Evolutionary conservation across 2,113 vertebrate species (phyloP).

Genomic region (Astatoreochromis straeleni): DNA sequence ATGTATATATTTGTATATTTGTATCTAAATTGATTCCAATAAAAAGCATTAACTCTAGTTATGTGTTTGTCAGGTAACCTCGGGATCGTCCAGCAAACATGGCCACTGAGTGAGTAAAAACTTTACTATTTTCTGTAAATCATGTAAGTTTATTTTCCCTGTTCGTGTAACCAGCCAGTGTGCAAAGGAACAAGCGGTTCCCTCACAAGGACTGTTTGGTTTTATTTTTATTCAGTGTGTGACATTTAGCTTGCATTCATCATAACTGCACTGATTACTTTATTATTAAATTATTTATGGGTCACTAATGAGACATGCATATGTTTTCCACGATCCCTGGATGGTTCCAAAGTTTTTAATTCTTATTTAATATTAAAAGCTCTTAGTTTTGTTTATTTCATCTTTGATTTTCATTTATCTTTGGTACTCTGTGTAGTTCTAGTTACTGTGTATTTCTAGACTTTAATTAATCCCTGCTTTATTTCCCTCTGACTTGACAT

Average conservation of each 20-base stretch:
- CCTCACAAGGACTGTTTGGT: background rate
- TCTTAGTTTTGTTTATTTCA: background rate
- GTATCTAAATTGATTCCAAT: background rate
- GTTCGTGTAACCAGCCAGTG: background rate
- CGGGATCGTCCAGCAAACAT: slow-evolving; percentile 39
- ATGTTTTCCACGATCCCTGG: background rate
- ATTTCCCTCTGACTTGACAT: background rate
- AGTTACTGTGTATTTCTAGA: background rate
- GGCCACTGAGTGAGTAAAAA: slow-evolving; percentile 65
- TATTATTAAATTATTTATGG: background rate
- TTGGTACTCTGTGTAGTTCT: fast-evolving
- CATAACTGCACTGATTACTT: background rate
- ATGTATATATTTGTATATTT: background rate
- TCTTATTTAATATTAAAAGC: background rate
- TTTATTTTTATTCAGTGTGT: background rate
- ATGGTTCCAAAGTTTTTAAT: background rate
- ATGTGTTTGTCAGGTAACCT: background rate
- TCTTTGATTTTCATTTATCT: background rate
- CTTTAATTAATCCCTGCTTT: fast-evolving
- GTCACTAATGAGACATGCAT: fast-evolving
- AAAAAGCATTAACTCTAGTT: background rate
- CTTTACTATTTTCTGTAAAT: background rate
- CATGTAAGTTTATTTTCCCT: background rate
- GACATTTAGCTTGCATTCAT: background rate
- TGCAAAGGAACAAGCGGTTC: background rate